Percentiles rank a stretch among this genome's conserved stretches.
Evolutionary conservation across 30 jellyfish, hydroid and myxozoan genomes (phyloP).

Genomic region (Pseudorhiza aurosa): DNA sequence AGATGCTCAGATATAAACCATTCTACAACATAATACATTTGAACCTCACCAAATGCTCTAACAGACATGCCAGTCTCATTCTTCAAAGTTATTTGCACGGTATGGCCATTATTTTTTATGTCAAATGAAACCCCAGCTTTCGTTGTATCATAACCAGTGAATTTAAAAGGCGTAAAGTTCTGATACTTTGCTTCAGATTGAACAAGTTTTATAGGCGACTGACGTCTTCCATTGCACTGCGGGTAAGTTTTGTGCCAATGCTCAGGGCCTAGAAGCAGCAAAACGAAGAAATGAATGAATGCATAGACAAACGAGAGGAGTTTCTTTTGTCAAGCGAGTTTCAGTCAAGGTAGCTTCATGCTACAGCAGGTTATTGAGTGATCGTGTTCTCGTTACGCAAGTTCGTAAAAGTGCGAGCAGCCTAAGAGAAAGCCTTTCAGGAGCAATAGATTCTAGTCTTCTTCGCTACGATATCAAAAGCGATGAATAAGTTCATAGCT

Average conservation of each 20-base stretch:
- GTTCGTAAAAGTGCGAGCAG: too few species aligned
- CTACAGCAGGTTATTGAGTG: too few species aligned
- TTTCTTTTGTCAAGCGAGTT: too few species aligned
- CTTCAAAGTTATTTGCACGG: slow-evolving; percentile 28
- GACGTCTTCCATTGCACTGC: slow-evolving; percentile 44
- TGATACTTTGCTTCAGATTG: neutral
- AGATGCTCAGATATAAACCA: too few species aligned
- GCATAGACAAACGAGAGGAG: too few species aligned
- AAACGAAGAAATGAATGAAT: neutral
- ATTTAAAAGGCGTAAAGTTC: slow-evolving; percentile 4
- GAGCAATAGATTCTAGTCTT: too few species aligned
- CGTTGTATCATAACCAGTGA: slow-evolving; percentile 42
- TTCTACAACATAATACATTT: too few species aligned
- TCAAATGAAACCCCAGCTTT: neutral
- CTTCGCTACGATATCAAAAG: too few species aligned
- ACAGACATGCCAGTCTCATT: slow-evolving; percentile 36
- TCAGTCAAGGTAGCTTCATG: too few species aligned
- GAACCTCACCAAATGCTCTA: slow-evolving; percentile 39
- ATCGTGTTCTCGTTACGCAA: too few species aligned
- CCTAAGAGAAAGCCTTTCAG: too few species aligned
- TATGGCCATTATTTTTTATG: slow-evolving; percentile 53
- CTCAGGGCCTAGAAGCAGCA: slow-evolving; percentile 36
- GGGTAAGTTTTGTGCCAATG: slow-evolving; percentile 43
- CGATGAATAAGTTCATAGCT: too few species aligned
- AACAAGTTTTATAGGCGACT: slow-evolving; percentile 52